Conservation (phyloP, 2,797 vertebrate genomes). For the Taeniopygia guttata region DNA sequence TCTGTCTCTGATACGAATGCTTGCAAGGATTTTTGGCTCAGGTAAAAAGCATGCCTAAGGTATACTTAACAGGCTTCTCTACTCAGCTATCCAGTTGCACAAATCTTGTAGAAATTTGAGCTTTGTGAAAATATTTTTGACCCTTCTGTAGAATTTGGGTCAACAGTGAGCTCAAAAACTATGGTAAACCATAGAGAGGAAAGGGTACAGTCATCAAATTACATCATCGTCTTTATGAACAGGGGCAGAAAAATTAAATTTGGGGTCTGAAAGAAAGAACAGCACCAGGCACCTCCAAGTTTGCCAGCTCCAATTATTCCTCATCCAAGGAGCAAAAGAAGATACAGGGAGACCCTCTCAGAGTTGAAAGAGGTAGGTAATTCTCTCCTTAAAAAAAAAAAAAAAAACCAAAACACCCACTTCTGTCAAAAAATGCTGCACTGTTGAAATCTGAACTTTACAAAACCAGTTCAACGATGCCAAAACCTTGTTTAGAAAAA, state of each 20-base stretch:
- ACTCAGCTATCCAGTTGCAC: background rate
- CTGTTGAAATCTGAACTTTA: constrained; percentile 35
- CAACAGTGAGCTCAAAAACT: background rate
- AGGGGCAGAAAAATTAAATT: background rate
- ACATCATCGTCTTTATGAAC: background rate
- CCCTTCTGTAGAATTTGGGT: background rate
- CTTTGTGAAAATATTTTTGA: background rate
- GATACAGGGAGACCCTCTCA: background rate
- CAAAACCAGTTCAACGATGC: background rate
- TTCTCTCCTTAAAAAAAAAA: background rate
- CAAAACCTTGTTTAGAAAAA: constrained; percentile 32
- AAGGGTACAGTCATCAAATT: background rate
- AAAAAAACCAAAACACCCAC: background rate
- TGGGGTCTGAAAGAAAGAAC: background rate
- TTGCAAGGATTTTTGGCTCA: background rate
- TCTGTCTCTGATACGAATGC: background rate
- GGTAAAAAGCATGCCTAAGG: background rate
- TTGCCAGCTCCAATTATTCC: background rate
- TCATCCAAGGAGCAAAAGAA: background rate
- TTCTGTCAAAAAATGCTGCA: constrained; percentile 3
- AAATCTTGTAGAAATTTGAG: background rate
- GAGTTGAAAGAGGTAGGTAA: background rate
- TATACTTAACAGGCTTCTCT: background rate
- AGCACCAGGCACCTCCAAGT: background rate
- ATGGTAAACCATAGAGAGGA: background rate